Evolutionary conservation across 1,140 invertebrate species (phyloP).

Genomic region (Psix sp.): DNA sequence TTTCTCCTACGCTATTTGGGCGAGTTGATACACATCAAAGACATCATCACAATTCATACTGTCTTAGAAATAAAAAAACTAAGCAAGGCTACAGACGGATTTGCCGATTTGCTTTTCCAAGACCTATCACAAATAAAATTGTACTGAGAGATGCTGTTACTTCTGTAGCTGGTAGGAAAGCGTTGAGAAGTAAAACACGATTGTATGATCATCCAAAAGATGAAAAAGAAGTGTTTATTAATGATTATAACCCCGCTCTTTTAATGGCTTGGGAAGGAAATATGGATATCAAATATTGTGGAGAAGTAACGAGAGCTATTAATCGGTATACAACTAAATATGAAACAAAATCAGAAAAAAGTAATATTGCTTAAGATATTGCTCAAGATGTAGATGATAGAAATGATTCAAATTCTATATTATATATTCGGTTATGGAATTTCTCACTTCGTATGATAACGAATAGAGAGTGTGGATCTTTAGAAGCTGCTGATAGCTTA

Average conservation of each 20-base stretch:
- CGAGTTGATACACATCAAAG: constrained; percentile 46
- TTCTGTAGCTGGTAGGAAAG: constrained; percentile 6
- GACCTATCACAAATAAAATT: constrained; percentile 1
- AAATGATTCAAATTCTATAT: constrained; percentile 9
- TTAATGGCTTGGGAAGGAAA: constrained; percentile 50
- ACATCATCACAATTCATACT: constrained; percentile 33
- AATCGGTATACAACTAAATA: constrained; percentile 56
- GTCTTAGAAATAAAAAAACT: background rate
- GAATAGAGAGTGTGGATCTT: constrained; percentile 58
- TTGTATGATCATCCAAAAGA: constrained; percentile 2
- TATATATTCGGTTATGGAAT: constrained; percentile 36
- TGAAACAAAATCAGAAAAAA: constrained; percentile 38
- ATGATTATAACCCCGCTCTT: constrained; percentile 61
- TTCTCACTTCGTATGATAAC: constrained; percentile 48
- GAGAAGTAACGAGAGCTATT: constrained; percentile 15
- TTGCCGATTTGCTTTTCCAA: constrained; percentile 7
- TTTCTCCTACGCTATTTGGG: constrained; percentile 40
- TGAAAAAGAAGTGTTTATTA: constrained; percentile 1
- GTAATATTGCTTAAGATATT: constrained; percentile 14
- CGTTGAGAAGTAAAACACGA: background rate
- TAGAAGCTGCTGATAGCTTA: constrained; percentile 61
- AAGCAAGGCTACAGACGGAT: background rate
- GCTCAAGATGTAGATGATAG: background rate
- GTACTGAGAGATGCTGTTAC: background rate
- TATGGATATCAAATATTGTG: background rate